phyloP scores from a whole-genome alignment of 2,113 vertebrate species.

The Panurus biarmicus region DNA sequence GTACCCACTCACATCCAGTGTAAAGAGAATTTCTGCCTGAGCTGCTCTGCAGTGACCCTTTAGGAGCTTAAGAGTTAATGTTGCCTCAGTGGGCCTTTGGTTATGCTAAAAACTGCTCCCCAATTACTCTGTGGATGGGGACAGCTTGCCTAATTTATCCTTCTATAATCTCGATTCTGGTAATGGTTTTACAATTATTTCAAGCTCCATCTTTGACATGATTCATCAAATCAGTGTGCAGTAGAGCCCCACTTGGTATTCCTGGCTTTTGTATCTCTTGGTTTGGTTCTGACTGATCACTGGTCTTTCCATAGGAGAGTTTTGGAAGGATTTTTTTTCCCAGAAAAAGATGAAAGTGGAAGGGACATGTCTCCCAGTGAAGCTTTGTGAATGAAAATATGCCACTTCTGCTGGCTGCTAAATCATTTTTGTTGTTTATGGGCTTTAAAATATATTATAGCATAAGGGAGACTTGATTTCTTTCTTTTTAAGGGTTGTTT shows the following conservation, averaged over 20 bases:
- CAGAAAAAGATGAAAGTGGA: conserved; percentile 32
- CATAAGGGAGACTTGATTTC: not conserved
- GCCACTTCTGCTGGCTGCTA: not conserved
- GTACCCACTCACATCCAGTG: conserved; percentile 23
- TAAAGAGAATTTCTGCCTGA: conserved; percentile 65
- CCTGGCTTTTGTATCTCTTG: conserved; percentile 43
- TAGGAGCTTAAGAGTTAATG: conserved; percentile 29
- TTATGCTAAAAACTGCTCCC: conserved; percentile 27
- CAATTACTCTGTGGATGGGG: not conserved
- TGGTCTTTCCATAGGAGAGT: not conserved
- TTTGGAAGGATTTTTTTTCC: conserved; percentile 35
- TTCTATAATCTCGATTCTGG: conserved; percentile 57
- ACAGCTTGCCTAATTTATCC: conserved; percentile 7
- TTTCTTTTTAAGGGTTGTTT: not conserved
- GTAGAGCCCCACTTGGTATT: conserved; percentile 4
- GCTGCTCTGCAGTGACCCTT: conserved; percentile 31
- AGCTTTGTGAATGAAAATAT: conserved; percentile 9
- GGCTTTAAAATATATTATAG: not conserved
- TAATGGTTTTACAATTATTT: conserved; percentile 57
- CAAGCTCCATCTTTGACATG: conserved; percentile 23
- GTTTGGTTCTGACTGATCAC: conserved; percentile 28
- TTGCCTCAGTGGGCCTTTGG: conserved; percentile 44
- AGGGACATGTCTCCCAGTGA: conserved; percentile 5
- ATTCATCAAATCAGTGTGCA: conserved; percentile 28
- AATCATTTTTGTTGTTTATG: not conserved